phyloP scores from a whole-genome alignment of 2,888 invertebrate species.

The Trichopria drosophilae region DNA sequence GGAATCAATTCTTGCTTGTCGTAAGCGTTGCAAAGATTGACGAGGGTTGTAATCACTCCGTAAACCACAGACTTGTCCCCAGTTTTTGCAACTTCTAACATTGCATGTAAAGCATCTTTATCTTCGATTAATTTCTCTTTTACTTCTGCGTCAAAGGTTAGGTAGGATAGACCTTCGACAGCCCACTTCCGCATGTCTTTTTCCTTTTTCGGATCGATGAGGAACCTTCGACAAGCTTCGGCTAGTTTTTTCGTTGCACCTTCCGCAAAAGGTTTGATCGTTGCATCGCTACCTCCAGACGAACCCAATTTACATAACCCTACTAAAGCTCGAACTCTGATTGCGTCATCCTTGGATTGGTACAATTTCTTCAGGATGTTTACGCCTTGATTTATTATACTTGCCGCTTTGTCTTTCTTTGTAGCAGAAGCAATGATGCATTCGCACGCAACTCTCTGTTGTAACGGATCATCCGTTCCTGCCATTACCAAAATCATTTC shows the following conservation, averaged over 20 bases:
- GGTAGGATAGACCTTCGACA: conserved; percentile 92
- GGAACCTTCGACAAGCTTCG: conserved; percentile 88
- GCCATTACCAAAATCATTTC: conserved; percentile 98
- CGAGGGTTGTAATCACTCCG: conserved; percentile 91
- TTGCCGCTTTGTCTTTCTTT: conserved; percentile 94
- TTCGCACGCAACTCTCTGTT: conserved; percentile 94
- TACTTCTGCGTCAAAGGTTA: conserved; percentile 97
- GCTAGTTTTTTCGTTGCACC: conserved; percentile 91
- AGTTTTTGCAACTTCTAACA: conserved; percentile 85
- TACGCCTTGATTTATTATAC: conserved; percentile 85
- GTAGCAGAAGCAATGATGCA: conserved; percentile 95
- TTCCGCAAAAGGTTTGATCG: conserved; percentile 92
- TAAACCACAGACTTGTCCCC: conserved; percentile 87
- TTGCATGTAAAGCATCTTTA: conserved; percentile 75
- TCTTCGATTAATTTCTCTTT: conserved; percentile 95
- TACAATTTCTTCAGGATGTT: conserved; percentile 93
- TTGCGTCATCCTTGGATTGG: conserved; percentile 84
- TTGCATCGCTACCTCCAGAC: conserved; percentile 93
- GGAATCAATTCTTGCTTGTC: conserved; percentile 95
- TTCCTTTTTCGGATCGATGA: conserved; percentile 85
- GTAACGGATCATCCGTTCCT: conserved; percentile 83
- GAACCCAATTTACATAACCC: conserved; percentile 96
- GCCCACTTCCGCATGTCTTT: conserved; percentile 93
- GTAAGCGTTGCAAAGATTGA: conserved; percentile 96
- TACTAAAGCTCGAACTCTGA: conserved; percentile 85